phyloP scores from a whole-genome alignment of 2,797 vertebrate species.

The Pelodytes ibericus region DNA sequence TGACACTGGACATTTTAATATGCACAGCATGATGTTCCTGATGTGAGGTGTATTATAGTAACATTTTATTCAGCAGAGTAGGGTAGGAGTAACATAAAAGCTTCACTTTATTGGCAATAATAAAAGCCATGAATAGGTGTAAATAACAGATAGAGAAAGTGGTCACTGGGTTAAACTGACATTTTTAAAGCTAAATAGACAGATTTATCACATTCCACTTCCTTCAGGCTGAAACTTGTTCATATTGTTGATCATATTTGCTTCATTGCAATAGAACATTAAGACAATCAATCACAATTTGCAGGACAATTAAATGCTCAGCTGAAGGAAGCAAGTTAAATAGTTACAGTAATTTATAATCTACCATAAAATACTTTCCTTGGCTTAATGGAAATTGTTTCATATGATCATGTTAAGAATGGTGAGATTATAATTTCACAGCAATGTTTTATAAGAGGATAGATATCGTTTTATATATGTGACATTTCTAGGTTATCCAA shows the following conservation, averaged over 20 bases:
- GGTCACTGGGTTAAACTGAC: background rate
- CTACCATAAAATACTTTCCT: background rate
- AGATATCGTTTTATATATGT: too few species aligned
- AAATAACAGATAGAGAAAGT: background rate
- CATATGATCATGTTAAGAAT: background rate
- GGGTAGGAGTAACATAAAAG: too few species aligned
- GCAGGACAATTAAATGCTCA: slow-evolving; percentile 1
- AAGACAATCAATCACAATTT: slow-evolving; percentile 5
- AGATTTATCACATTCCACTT: slow-evolving; percentile 16
- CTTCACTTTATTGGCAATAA: too few species aligned
- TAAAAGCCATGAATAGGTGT: background rate
- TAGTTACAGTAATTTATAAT: slow-evolving; percentile 3
- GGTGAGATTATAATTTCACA: background rate
- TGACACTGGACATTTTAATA: too few species aligned
- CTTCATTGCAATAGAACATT: background rate
- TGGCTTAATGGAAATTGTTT: background rate
- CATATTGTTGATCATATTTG: slow-evolving; percentile 17
- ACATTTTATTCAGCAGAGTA: too few species aligned
- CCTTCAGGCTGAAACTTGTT: slow-evolving; percentile 16
- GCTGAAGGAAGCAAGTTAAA: slow-evolving; percentile 2
- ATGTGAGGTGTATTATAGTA: too few species aligned
- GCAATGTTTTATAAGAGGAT: too few species aligned
- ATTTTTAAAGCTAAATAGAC: background rate
- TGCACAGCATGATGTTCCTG: too few species aligned
- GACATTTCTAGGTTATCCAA: too few species aligned